These are phyloP conservation scores for Mastomys natalensis DNA, from an alignment of 2,113 vertebrate genomes.

Conservation along the genomic window DNA sequence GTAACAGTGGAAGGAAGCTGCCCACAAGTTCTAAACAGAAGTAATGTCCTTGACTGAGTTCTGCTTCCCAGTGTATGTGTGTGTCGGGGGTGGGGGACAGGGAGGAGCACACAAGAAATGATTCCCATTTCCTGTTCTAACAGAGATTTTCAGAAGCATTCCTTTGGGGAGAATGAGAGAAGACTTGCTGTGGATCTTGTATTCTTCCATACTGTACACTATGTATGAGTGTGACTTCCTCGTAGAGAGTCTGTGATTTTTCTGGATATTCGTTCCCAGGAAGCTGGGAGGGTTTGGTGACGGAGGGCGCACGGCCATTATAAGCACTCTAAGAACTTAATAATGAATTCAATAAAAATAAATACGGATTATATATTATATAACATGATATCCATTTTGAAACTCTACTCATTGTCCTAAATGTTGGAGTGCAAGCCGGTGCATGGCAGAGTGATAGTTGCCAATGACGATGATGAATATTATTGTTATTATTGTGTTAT, in stretches of 20 bases:
- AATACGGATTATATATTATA: not conserved
- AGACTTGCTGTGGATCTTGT: not conserved
- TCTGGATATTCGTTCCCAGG: not conserved
- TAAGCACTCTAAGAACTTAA: not conserved
- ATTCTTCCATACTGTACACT: not conserved
- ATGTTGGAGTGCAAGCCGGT: not conserved
- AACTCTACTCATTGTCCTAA: not conserved
- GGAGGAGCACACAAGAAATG: not conserved
- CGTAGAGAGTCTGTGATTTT: not conserved
- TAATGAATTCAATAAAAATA: not conserved
- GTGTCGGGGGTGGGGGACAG: accelerated
- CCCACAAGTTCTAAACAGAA: not conserved
- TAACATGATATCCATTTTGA: not conserved
- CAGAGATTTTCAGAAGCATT: constrained; percentile 3
- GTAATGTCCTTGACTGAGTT: not conserved
- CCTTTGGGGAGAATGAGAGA: not conserved
- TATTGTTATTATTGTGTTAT: no score
- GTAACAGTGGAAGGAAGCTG: not conserved
- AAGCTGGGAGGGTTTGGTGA: not conserved
- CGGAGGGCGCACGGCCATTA: not conserved
- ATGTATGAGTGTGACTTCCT: not conserved
- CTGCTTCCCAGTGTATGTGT: not conserved
- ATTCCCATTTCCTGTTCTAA: constrained; percentile 2
- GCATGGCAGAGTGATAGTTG: no score
- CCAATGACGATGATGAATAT: no score